phyloP scores from a whole-genome alignment of 2,113 vertebrate species.

The Channa maculata region DNA sequence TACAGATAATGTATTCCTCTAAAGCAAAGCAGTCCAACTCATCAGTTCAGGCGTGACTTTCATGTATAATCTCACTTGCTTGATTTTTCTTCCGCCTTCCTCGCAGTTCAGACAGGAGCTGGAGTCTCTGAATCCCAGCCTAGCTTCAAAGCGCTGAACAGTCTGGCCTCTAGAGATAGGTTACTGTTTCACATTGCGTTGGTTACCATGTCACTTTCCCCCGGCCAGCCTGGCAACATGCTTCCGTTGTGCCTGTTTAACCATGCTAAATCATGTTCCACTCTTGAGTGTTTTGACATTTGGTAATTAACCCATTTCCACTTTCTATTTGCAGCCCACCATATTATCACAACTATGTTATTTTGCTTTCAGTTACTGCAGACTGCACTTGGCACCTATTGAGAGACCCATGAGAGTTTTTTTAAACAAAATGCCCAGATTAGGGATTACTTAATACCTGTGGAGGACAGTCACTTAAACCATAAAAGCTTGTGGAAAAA shows the following conservation, averaged over 20 bases:
- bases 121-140: slow-evolving; percentile 50
- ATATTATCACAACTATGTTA: slow-evolving; percentile 28
- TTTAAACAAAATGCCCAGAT: background rate
- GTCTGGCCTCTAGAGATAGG: slow-evolving; percentile 61
- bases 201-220: slow-evolving; percentile 45
- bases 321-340: slow-evolving; percentile 39
- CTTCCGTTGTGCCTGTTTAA: slow-evolving; percentile 41
- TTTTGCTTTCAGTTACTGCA: slow-evolving; percentile 23
- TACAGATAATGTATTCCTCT: slow-evolving; percentile 46
- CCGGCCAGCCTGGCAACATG: slow-evolving; percentile 30
- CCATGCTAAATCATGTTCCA: slow-evolving; percentile 44
- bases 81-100: slow-evolving; percentile 2
- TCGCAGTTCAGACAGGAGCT: slow-evolving; percentile 14
- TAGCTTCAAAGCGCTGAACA: slow-evolving; percentile 55
- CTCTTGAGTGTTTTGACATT: slow-evolving; percentile 61
- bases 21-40: slow-evolving; percentile 47
- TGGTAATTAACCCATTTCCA: slow-evolving; percentile 63
- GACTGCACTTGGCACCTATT: slow-evolving; percentile 21
- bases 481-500: background rate
- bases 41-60: slow-evolving; percentile 50
- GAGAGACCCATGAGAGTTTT: background rate
- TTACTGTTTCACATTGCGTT: slow-evolving; percentile 49
- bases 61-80: slow-evolving; percentile 55
- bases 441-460: slow-evolving; percentile 36
- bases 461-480: slow-evolving; percentile 8